Evolutionary conservation across 2,113 vertebrate species (phyloP).

Genomic region (Motacilla alba): DNA sequence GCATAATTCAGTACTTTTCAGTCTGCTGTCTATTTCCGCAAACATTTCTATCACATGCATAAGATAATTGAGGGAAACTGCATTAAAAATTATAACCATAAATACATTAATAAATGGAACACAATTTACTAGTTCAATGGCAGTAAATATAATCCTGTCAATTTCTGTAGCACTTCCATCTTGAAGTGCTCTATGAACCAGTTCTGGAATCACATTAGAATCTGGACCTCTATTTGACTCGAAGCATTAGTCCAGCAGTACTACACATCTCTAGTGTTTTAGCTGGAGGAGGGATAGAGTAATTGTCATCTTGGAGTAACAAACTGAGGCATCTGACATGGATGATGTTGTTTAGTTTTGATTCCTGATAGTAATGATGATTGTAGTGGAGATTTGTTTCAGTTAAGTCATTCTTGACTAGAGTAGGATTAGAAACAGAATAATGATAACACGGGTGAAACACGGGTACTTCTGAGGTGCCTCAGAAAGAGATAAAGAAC

Average conservation of each 20-base stretch:
- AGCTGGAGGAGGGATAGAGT: neutral
- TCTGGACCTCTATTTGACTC: neutral
- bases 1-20: neutral
- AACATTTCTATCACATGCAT: neutral
- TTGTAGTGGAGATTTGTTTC: neutral
- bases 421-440: neutral
- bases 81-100: slow-evolving; percentile 17
- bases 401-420: neutral
- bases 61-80: neutral
- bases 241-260: neutral
- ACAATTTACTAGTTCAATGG: neutral
- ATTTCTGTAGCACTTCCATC: neutral
- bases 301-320: neutral
- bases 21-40: neutral
- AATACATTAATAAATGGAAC: neutral
- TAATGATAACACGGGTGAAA: neutral
- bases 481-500: neutral
- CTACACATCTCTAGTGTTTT: neutral
- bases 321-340: neutral
- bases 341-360: neutral
- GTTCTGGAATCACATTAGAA: neutral
- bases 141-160: neutral
- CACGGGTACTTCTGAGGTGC: neutral
- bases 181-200: neutral
- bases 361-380: neutral